A percentile compares a stretch with the other conserved stretches of the same genome.
Conservation (phyloP, 2,797 vertebrate species). For the Potorous gilbertii region DNA sequence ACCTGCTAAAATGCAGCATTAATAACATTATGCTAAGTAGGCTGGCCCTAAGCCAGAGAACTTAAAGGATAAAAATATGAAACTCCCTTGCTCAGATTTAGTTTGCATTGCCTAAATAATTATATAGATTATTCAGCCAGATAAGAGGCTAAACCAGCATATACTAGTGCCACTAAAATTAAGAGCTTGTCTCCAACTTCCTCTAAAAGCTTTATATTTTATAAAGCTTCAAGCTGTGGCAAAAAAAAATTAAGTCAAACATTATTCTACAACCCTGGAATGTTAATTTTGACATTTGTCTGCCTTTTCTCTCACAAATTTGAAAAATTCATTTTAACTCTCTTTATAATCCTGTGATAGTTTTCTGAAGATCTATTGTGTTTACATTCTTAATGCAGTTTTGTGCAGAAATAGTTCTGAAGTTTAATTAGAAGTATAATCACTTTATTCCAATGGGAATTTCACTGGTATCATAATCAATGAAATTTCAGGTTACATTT, state of each 20-base stretch:
- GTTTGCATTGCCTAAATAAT: conserved; percentile 54
- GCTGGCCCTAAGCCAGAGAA: conserved; percentile 56
- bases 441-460: conserved; percentile 30
- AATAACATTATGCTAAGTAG: conserved; percentile 67
- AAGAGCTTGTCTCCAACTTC: conserved; percentile 66
- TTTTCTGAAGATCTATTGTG: conserved; percentile 29
- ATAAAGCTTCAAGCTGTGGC: conserved; percentile 60
- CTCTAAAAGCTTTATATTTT: conserved; percentile 60
- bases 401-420: conserved; percentile 21
- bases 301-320: conserved; percentile 18
- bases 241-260: conserved; percentile 42
- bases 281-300: conserved; percentile 32
- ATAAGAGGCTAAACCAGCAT: conserved; percentile 65
- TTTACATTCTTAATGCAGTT: background rate
- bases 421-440: conserved; percentile 47
- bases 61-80: conserved; percentile 68
- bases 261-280: conserved; percentile 36
- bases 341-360: conserved; percentile 30
- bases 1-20: conserved; percentile 55
- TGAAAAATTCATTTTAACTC: conserved; percentile 21
- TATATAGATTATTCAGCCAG: conserved; percentile 49
- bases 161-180: conserved; percentile 70
- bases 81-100: conserved; percentile 58
- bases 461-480: conserved; percentile 38
- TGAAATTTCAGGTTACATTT: conserved; percentile 38